phyloP scores from a whole-genome alignment of 1,140 invertebrate genomes.

The Tachypleus tridentatus region DNA sequence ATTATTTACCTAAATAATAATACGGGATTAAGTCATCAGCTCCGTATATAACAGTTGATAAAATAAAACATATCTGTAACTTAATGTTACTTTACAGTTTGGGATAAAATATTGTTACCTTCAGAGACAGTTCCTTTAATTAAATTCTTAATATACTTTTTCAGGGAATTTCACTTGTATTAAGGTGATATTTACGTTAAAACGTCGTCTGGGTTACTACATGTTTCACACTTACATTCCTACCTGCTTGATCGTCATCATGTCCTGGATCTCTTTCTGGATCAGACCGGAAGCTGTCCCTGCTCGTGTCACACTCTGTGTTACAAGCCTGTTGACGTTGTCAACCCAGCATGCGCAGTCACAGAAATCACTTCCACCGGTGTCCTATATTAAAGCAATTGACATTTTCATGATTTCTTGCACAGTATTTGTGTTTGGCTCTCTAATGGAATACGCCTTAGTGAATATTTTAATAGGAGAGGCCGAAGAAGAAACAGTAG shows the following conservation, averaged over 20 bases:
- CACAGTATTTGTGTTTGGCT: slow-evolving; percentile 67
- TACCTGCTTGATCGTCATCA: slow-evolving; percentile 34
- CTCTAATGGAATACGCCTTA: slow-evolving; percentile 82
- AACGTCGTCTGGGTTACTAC: slow-evolving; percentile 70
- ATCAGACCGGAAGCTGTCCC: slow-evolving; percentile 37
- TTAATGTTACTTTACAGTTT: too few relatives aligned
- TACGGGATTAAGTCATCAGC: too few relatives aligned
- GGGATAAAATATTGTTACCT: too few relatives aligned
- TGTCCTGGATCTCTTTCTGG: slow-evolving; percentile 35
- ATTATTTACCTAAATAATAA: too few relatives aligned
- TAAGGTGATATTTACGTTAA: slow-evolving; percentile 70
- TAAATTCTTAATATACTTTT: too few relatives aligned
- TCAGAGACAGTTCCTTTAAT: too few relatives aligned
- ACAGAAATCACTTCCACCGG: slow-evolving; percentile 67
- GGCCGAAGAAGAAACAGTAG: too few relatives aligned
- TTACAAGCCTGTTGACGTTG: slow-evolving; percentile 55
- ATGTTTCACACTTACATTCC: slow-evolving; percentile 76
- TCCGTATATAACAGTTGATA: too few relatives aligned
- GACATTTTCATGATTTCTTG: slow-evolving; percentile 25
- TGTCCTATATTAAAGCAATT: slow-evolving; percentile 63
- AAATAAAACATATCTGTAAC: too few relatives aligned
- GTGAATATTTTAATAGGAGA: slow-evolving; percentile 55
- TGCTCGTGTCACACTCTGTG: slow-evolving; percentile 31
- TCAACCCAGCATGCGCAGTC: slow-evolving; percentile 48
- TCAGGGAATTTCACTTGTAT: slow-evolving; percentile 76